Conservation (phyloP, 2,888 invertebrate genomes). For the Anarsia innoxiella region DNA sequence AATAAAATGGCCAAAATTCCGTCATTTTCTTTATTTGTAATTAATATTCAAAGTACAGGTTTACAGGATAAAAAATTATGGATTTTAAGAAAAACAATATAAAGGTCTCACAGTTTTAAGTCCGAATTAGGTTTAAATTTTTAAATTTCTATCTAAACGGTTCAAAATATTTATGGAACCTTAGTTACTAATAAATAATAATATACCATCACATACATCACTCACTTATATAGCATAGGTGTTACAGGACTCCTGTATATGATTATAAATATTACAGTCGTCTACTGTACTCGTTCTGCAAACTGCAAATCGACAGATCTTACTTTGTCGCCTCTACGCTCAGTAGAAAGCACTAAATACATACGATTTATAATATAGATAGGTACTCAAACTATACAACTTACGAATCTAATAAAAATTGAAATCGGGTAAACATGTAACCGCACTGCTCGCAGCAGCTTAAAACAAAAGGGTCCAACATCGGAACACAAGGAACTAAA, state of each 20-base stretch:
- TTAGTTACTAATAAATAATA: slow-evolving; percentile 29
- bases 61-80: slow-evolving; percentile 40
- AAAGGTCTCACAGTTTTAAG: slow-evolving; percentile 25
- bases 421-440: slow-evolving; percentile 17
- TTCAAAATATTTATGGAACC: slow-evolving; percentile 20
- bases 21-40: slow-evolving; percentile 57
- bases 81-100: slow-evolving; percentile 25
- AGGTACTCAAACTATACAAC: slow-evolving; percentile 30
- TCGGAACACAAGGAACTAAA: slow-evolving; percentile 43
- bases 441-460: slow-evolving; percentile 28
- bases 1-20: too few species aligned
- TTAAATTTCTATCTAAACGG: slow-evolving; percentile 37
- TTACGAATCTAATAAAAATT: slow-evolving; percentile 28
- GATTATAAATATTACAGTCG: slow-evolving; percentile 5
- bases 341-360: slow-evolving; percentile 14
- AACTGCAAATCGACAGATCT: slow-evolving; percentile 9
- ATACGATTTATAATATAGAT: slow-evolving; percentile 1
- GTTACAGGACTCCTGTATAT: slow-evolving; percentile 12
- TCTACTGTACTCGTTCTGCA: slow-evolving; percentile 1
- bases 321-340: slow-evolving; percentile 16
- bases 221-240: slow-evolving; percentile 24
- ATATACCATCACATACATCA: slow-evolving; percentile 29
- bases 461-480: slow-evolving; percentile 21
- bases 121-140: slow-evolving; percentile 22
- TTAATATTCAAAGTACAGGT: slow-evolving; percentile 54